Evolutionary conservation across 2,113 vertebrate species (phyloP).

Genomic region (Eonycteris spelaea): DNA sequence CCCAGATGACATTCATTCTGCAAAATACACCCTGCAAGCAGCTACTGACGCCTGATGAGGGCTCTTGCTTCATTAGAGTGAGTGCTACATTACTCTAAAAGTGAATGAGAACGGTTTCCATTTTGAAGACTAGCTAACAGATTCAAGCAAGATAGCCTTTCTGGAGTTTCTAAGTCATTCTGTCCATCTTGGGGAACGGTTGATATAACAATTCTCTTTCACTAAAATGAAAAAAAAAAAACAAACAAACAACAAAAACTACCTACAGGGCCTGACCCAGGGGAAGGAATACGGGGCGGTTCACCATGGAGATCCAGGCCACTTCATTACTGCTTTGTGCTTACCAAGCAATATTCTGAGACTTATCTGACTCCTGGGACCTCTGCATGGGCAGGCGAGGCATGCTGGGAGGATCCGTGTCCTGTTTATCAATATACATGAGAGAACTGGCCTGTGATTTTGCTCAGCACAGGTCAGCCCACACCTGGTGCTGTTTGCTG

Average conservation of each 20-base stretch:
- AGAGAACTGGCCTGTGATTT: not conserved
- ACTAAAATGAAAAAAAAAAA: too few relatives aligned
- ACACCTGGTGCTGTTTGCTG: not conserved
- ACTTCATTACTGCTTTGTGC: not conserved
- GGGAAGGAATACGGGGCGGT: not conserved
- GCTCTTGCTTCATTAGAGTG: not conserved
- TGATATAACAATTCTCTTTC: not conserved
- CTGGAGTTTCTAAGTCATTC: not conserved
- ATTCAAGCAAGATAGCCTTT: not conserved
- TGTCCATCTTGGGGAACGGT: not conserved
- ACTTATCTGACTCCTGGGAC: not conserved
- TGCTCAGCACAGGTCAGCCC: not conserved
- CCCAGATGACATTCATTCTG: not conserved
- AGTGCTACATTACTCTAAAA: not conserved
- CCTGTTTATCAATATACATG: not conserved
- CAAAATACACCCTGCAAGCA: not conserved
- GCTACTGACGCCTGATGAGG: not conserved
- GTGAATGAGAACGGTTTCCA: not conserved
- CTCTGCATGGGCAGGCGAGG: fast-evolving
- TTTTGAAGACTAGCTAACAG: not conserved
- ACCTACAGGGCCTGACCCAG: not conserved
- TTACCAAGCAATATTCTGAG: not conserved
- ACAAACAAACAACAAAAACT: too few relatives aligned
- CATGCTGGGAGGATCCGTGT: not conserved
- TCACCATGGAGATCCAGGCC: not conserved